Percentiles rank a stretch among this genome's conserved stretches.
Evolutionary conservation across 2,888 invertebrate species (phyloP).

Genomic region (Smittia aterrima): DNA sequence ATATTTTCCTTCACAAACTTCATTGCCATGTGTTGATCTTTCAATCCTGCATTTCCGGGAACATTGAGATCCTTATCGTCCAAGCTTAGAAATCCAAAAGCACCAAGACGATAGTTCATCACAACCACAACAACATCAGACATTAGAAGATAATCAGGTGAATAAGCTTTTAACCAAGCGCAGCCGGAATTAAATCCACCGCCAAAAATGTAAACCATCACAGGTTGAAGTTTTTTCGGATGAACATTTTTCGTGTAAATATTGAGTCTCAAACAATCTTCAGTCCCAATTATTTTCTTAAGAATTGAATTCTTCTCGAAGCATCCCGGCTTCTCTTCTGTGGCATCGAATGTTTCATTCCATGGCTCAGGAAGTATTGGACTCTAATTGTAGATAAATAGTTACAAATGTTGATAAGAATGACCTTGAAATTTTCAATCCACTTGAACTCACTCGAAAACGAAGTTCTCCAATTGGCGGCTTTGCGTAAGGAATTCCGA

Average conservation of each 20-base stretch:
- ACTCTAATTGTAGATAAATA: conserved; percentile 45
- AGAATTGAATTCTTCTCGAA: conserved; percentile 50
- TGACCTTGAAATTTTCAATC: neutral
- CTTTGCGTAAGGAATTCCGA: conserved; percentile 29
- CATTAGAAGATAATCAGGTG: conserved; percentile 55
- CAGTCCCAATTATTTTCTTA: conserved; percentile 53
- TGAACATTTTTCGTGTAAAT: conserved; percentile 50
- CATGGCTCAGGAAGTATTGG: conserved; percentile 54
- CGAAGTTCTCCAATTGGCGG: conserved; percentile 12
- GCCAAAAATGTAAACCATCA: conserved; percentile 57
- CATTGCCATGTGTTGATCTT: conserved; percentile 57
- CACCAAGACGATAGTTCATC: conserved; percentile 56
- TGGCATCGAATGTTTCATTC: conserved; percentile 53
- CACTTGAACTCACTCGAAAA: conserved; percentile 19
- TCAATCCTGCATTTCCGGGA: conserved; percentile 58
- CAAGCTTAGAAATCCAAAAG: conserved; percentile 55
- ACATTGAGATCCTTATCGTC: conserved; percentile 54
- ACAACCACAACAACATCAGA: conserved; percentile 56
- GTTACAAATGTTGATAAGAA: neutral
- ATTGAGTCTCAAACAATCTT: conserved; percentile 59
- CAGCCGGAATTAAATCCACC: conserved; percentile 56
- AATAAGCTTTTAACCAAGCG: conserved; percentile 52
- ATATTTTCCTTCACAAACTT: conserved; percentile 57
- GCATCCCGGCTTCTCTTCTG: conserved; percentile 49
- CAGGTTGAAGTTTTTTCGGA: conserved; percentile 46